Percentiles rank a stretch among this genome's conserved stretches.
These are phyloP conservation scores for Drosophila quinaria DNA, from an alignment of 2,888 invertebrate species.

Conservation along the genomic window DNA sequence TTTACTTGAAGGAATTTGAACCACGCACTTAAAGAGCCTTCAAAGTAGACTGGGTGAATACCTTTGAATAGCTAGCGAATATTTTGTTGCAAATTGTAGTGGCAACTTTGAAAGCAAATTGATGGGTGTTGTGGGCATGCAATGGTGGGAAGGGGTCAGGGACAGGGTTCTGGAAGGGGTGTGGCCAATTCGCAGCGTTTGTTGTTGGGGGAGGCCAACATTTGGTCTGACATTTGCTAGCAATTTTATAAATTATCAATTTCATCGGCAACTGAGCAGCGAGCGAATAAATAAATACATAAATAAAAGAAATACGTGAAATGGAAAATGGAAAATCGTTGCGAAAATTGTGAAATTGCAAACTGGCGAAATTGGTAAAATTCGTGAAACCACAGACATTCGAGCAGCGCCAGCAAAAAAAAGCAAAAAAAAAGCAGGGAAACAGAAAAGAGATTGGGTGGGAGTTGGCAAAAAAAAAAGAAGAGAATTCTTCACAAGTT, in stretches of 20 bases:
- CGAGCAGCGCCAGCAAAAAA: constrained; percentile 46
- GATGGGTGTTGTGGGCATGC: constrained; percentile 22
- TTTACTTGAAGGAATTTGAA: not conserved
- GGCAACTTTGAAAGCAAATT: constrained; percentile 29
- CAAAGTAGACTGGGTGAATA: constrained; percentile 2
- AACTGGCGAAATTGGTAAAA: constrained; percentile 70
- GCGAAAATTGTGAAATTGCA: constrained; percentile 57
- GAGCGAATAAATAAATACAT: constrained; percentile 66
- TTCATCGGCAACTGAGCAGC: constrained; percentile 69
- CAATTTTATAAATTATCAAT: constrained; percentile 80
- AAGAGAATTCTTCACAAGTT: constrained; percentile 63
- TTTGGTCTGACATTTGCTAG: constrained; percentile 66
- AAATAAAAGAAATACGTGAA: constrained; percentile 61
- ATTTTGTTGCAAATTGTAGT: constrained; percentile 14
- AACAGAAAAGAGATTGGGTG: not conserved
- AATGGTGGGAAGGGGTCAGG: not conserved
- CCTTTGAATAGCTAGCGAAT: not conserved
- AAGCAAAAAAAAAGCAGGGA: constrained; percentile 1
- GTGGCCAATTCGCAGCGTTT: not conserved
- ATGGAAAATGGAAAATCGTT: constrained; percentile 66
- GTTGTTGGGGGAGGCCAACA: constrained; percentile 2
- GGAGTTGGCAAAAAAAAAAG: not conserved
- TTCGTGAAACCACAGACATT: constrained; percentile 60
- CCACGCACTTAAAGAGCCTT: not conserved
- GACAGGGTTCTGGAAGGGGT: not conserved